phyloP scores from a whole-genome alignment of 1,140 invertebrate genomes.

The Drosophila murphyi region DNA sequence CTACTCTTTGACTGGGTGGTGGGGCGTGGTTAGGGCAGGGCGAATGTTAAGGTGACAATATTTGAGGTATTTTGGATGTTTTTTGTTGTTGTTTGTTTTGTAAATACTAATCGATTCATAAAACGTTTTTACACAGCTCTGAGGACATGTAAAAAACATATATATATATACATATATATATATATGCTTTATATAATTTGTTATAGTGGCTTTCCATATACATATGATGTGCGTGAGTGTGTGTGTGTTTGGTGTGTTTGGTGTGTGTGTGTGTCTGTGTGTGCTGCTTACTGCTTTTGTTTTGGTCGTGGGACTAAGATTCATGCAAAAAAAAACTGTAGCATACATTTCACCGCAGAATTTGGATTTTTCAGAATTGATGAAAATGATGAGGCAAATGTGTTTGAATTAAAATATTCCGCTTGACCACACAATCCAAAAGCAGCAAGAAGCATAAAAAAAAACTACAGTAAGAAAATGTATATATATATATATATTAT shows the following conservation, averaged over 20 bases:
- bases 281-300: slow-evolving; percentile 63
- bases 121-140: slow-evolving; percentile 66
- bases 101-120: slow-evolving; percentile 82
- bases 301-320: slow-evolving; percentile 9
- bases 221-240: slow-evolving; percentile 31
- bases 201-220: slow-evolving; percentile 78
- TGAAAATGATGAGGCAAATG: slow-evolving; percentile 25
- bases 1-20: slow-evolving; percentile 2
- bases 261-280: slow-evolving; percentile 19
- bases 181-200: slow-evolving; percentile 56
- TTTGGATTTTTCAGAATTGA: neutral
- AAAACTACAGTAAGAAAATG: slow-evolving; percentile 38
- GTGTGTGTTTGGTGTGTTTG: slow-evolving; percentile 10
- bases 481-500: slow-evolving; percentile 22
- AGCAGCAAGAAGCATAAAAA: slow-evolving; percentile 61
- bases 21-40: neutral
- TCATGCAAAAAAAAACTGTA: slow-evolving; percentile 74
- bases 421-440: slow-evolving; percentile 46
- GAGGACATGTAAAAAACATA: slow-evolving; percentile 34
- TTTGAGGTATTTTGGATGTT: neutral
- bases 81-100: neutral
- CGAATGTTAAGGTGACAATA: neutral
- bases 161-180: slow-evolving; percentile 40
- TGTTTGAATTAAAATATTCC: neutral
- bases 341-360: slow-evolving; percentile 69